Evolutionary conservation across 2,797 vertebrate species (phyloP).

Genomic region (Helostoma temminkii): DNA sequence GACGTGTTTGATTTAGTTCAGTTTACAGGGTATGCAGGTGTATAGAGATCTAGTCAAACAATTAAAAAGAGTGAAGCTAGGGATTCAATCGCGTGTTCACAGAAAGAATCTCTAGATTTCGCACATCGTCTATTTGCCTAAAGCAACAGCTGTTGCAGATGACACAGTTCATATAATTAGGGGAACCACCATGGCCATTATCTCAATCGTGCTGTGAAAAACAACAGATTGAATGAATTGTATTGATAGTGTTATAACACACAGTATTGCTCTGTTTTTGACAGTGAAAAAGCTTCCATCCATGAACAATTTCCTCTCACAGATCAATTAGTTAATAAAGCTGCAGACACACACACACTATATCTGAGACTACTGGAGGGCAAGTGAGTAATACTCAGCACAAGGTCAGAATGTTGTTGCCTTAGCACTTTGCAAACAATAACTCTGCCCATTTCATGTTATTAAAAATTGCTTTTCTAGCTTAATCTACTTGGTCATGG

Average conservation of each 20-base stretch:
- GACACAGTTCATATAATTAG: conserved; percentile 20
- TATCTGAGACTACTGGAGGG: conserved; percentile 18
- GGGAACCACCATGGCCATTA: conserved; percentile 4
- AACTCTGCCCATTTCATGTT: conserved; percentile 53
- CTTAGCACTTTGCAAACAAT: conserved; percentile 59
- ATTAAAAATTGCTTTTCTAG: conserved; percentile 49
- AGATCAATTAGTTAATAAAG: conserved; percentile 50
- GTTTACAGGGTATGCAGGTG: too few species aligned
- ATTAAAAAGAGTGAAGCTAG: not conserved
- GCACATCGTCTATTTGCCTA: not conserved
- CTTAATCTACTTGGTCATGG: conserved; percentile 66
- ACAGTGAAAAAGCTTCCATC: conserved; percentile 13
- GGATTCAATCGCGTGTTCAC: not conserved
- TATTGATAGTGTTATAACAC: conserved; percentile 3
- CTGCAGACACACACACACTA: conserved; percentile 21
- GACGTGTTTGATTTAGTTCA: not conserved
- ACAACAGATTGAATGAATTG: conserved; percentile 15
- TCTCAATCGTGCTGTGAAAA: conserved; percentile 20
- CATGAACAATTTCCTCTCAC: conserved; percentile 22
- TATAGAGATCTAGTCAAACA: not conserved
- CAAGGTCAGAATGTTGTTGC: conserved; percentile 55
- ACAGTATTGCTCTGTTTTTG: conserved; percentile 5
- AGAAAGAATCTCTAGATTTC: not conserved
- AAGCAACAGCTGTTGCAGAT: conserved; percentile 17
- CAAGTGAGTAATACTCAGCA: conserved; percentile 31